Evolutionary conservation across 2,113 vertebrate species (phyloP).

Genomic region (Desmodus rotundus): DNA sequence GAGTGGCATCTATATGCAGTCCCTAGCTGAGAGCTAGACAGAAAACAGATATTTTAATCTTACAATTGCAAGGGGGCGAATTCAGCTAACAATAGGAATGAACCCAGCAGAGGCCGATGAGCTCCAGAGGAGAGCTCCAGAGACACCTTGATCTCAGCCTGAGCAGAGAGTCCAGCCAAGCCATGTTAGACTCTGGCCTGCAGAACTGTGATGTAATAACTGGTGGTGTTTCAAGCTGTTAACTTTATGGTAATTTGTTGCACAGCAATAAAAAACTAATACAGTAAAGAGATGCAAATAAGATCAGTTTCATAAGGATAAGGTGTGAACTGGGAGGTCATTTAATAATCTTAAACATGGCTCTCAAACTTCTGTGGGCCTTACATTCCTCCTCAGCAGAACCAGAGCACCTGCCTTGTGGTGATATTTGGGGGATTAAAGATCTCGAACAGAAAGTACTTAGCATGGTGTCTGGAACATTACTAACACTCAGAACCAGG

Average conservation of each 20-base stretch:
- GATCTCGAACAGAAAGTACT: background rate
- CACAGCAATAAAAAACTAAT: background rate
- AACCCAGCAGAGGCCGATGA: background rate
- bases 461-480: background rate
- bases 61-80: background rate
- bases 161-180: background rate
- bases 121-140: fast-evolving
- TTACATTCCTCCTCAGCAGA: background rate
- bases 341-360: background rate
- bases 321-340: background rate
- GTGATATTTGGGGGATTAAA: background rate
- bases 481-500: background rate
- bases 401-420: background rate
- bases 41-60: background rate
- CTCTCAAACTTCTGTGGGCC: background rate
- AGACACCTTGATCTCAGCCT: background rate
- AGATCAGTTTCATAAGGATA: background rate
- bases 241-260: background rate
- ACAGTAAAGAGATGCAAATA: background rate
- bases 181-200: background rate
- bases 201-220: background rate
- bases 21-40: background rate
- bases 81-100: background rate
- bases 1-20: background rate
- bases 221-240: background rate